Conservation (phyloP, 2,888 invertebrate species). For the Aethes cnicana region DNA sequence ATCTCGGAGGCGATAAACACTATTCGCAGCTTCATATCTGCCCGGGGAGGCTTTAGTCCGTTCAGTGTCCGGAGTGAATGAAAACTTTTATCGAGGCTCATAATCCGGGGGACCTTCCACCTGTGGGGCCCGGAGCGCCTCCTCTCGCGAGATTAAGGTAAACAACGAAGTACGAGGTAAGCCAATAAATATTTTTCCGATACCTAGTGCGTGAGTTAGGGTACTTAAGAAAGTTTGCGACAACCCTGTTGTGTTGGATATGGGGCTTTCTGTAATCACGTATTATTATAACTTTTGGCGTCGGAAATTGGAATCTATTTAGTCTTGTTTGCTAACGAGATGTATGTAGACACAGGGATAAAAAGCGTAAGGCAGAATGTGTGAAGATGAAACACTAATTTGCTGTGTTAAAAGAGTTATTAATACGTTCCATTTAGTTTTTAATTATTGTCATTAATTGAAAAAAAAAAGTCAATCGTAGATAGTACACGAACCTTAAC, state of each 20-base stretch:
- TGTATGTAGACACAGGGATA: too few relatives aligned
- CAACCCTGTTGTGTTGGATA: constrained; percentile 14
- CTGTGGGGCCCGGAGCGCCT: constrained; percentile 20
- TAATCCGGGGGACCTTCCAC: neutral
- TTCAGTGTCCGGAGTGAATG: neutral
- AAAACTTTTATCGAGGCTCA: constrained; percentile 16
- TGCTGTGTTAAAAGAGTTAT: too few relatives aligned
- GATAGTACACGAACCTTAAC: too few relatives aligned
- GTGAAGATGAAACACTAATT: too few relatives aligned
- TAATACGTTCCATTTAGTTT: too few relatives aligned
- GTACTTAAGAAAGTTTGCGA: constrained; percentile 16
- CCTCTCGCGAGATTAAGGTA: constrained; percentile 15
- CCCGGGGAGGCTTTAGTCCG: neutral
- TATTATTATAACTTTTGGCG: constrained; percentile 24
- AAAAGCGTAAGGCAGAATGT: too few relatives aligned
- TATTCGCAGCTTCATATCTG: neutral
- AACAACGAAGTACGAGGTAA: constrained; percentile 27
- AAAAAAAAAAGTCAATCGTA: too few relatives aligned
- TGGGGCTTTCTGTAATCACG: constrained; percentile 16
- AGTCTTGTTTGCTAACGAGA: neutral
- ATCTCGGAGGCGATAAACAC: neutral
- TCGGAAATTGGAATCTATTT: constrained; percentile 15
- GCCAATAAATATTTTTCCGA: constrained; percentile 28
- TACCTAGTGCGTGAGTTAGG: constrained; percentile 9
- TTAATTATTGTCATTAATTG: too few relatives aligned